phyloP scores from a whole-genome alignment of 2,113 vertebrate species.

The Seriola rivoliana region DNA sequence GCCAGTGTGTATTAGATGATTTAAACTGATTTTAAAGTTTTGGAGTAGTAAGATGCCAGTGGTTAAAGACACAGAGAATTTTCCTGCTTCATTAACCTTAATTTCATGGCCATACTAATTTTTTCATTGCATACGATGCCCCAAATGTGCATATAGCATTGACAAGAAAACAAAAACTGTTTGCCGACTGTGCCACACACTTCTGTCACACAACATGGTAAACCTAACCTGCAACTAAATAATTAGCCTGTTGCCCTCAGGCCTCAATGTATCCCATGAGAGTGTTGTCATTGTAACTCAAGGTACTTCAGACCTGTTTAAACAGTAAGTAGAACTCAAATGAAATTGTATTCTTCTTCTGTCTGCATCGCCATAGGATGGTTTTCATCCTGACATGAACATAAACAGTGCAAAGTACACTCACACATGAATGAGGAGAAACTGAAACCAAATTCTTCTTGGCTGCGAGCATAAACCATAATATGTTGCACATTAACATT shows the following conservation, averaged over 20 bases:
- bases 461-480: neutral
- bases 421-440: neutral
- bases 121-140: neutral
- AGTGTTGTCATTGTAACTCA: no score
- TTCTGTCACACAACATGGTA: no score
- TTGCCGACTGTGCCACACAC: no score
- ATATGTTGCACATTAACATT: constrained; percentile 13
- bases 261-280: no score
- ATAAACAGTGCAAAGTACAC: neutral
- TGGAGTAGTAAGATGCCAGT: neutral
- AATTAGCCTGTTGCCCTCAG: no score
- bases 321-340: no score
- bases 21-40: neutral
- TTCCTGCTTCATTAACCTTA: neutral
- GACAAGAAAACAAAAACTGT: no score
- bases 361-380: neutral
- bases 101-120: no score
- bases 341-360: no score
- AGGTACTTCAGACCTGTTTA: no score
- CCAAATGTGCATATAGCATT: neutral
- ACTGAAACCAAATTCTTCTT: neutral
- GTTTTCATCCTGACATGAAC: neutral
- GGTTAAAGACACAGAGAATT: neutral
- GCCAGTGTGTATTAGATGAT: neutral
- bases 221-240: no score